Evolutionary conservation across 2,797 vertebrate genomes (phyloP), one percentile per base, ranked within the genome.

Genomic region (Enteromius radiatus): DNA sequence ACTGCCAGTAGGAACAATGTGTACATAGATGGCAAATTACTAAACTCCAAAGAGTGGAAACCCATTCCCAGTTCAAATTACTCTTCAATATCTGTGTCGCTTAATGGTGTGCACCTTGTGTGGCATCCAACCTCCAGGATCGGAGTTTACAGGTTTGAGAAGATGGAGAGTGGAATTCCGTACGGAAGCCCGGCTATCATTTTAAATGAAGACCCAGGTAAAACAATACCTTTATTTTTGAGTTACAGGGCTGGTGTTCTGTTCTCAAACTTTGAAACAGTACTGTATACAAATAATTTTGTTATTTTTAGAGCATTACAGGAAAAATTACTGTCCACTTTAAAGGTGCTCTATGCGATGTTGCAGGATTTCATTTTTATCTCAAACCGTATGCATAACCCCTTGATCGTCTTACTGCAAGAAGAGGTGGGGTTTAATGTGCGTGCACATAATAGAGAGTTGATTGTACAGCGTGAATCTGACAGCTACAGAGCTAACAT

Each of bases 111-210:
- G 1, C 84, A 28, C 0, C 0, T 92, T 41, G 52, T 95, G 81
- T 95, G 94, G 94, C 94, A 95, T 75, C 5, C 2, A 0, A 78
- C 59, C 11, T 85, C 88, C 19, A 89, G 10, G 10, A 93, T 95
- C 75, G 92, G 84, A 0, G 93, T 93, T 28, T 95, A 95, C 12
- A 38, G 56, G 69, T 81, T 86, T 11, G 0, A 87, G 1, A 89
- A 61, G n/a, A 5, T 1, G 0, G 23, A 14, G 0, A 0, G 0
- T 0, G 0, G 0, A 0, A 1, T 3, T 15, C 0, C 0, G 49
- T 92, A 90, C 80, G 94, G 92, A 52, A 89, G 91, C 76, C 89
- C 91, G 0, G 94, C 92, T 3, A 2, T 89, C 0, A 15, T 82
- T 63, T 0, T 94, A 83, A 92, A 89, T n/a, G 68, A 15, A 1